Conservation (phyloP, 2,888 invertebrate genomes). For the Ametastegia equiseti region DNA sequence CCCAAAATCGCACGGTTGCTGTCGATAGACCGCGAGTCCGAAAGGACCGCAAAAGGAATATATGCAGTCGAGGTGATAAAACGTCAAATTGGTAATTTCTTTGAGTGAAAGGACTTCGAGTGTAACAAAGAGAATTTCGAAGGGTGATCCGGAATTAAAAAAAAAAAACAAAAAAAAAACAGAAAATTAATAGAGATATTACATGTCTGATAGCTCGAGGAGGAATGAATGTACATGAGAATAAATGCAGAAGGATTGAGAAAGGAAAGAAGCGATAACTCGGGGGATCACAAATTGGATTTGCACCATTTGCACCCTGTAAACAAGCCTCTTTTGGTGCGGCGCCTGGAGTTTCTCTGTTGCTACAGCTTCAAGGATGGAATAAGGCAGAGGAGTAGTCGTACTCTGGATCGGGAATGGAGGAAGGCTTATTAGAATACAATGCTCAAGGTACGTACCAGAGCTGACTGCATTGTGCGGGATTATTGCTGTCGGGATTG, state of each 20-base stretch:
- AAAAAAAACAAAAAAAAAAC: not conserved
- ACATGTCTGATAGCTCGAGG: not conserved
- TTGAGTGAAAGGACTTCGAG: not conserved
- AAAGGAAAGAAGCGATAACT: not conserved
- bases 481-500: conserved; percentile 11
- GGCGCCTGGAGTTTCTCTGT: not conserved
- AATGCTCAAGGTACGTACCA: not conserved
- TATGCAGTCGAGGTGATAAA: conserved; percentile 46
- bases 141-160: not conserved
- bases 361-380: not conserved
- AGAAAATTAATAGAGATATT: not conserved
- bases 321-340: conserved; percentile 4
- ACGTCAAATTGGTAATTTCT: too few species aligned
- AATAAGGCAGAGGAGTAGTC: not conserved
- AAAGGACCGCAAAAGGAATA: conserved; percentile 50
- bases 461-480: conserved; percentile 8
- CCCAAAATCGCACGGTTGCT: conserved; percentile 50
- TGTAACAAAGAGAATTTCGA: too few species aligned
- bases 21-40: conserved; percentile 52
- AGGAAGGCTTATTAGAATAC: conserved; percentile 34
- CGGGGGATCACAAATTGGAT: conserved; percentile 29
- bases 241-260: not conserved
- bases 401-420: not conserved
- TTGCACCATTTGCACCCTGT: conserved; percentile 17
- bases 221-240: not conserved